Evolutionary conservation across 2,888 invertebrate species (phyloP).

Genomic region (Drosophila algonquin): DNA sequence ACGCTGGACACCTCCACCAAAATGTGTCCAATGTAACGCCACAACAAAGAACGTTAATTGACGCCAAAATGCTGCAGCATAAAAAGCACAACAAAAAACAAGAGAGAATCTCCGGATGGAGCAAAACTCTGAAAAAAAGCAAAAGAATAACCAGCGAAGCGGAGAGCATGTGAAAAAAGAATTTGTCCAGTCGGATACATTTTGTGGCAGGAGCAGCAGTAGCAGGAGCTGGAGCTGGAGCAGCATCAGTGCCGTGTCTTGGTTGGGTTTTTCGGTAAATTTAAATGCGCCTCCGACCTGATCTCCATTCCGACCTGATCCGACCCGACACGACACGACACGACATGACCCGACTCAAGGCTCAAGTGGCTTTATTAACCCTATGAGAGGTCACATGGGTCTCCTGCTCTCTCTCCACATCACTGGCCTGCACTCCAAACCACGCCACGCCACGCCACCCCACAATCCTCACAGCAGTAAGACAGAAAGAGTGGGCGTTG

Average conservation of each 20-base stretch:
- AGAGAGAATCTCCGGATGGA: conserved; percentile 10
- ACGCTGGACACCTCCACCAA: conserved; percentile 28
- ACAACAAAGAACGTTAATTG: conserved; percentile 83
- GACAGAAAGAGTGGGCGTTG: conserved; percentile 65
- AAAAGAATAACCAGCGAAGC: conserved; percentile 34
- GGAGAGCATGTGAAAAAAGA: conserved; percentile 59
- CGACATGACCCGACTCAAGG: conserved; percentile 21
- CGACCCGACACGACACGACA: conserved; percentile 11
- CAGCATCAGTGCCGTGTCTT: conserved; percentile 23
- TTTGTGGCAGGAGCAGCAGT: conserved; percentile 39
- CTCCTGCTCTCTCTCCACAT: neutral
- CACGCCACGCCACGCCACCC: too few species aligned
- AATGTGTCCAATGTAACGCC: conserved; percentile 83
- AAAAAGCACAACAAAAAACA: conserved; percentile 36
- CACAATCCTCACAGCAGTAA: neutral
- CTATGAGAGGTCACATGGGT: conserved; percentile 40
- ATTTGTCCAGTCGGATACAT: conserved; percentile 68
- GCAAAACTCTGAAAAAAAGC: conserved; percentile 27
- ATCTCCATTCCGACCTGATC: conserved; percentile 9
- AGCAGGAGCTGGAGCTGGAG: conserved; percentile 15
- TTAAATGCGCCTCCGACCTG: conserved; percentile 24
- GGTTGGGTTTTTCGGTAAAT: conserved; percentile 12
- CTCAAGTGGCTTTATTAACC: conserved; percentile 78
- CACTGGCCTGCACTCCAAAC: neutral
- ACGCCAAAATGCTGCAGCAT: conserved; percentile 76